phyloP scores from a whole-genome alignment of 2,113 vertebrate genomes.

The Antechinus flavipes region DNA sequence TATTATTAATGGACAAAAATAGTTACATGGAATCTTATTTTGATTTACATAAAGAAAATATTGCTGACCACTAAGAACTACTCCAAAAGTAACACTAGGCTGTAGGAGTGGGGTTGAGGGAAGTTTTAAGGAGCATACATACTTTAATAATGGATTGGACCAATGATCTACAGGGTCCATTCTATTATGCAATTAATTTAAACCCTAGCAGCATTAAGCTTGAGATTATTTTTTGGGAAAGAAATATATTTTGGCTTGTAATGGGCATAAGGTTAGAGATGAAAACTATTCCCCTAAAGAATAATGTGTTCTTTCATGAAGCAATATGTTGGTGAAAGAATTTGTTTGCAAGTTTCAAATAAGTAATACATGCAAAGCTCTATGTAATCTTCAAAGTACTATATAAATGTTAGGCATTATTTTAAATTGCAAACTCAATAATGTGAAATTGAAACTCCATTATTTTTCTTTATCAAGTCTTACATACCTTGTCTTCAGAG shows the following conservation, averaged over 20 bases:
- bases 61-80: not conserved
- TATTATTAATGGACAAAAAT: not conserved
- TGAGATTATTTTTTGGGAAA: not conserved
- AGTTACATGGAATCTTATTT: not conserved
- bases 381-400: not conserved
- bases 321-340: not conserved
- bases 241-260: not conserved
- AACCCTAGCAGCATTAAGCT: not conserved
- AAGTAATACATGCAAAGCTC: not conserved
- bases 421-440: not conserved
- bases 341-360: not conserved
- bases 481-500: not conserved
- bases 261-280: not conserved
- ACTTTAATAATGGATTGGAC: not conserved
- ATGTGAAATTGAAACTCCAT: not conserved
- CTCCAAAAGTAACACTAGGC: not conserved
- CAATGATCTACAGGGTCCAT: not conserved
- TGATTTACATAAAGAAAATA: not conserved
- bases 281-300: not conserved
- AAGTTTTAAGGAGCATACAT: not conserved
- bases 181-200: not conserved
- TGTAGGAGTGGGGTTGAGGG: not conserved
- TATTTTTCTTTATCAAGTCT: not conserved
- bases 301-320: not conserved
- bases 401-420: not conserved